phyloP scores from a whole-genome alignment of 2,888 invertebrate genomes.

The Doris montereyensis region DNA sequence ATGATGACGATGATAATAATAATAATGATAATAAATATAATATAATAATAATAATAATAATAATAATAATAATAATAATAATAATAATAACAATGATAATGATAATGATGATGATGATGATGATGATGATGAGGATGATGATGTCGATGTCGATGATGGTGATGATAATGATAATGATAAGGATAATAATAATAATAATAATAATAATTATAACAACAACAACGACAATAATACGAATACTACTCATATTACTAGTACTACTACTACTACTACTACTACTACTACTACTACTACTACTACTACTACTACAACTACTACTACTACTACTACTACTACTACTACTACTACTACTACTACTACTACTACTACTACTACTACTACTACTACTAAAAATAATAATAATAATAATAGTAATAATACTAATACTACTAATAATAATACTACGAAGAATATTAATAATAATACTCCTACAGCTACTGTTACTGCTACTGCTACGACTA shows the following conservation, averaged over 20 bases:
- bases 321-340: conserved; percentile 29
- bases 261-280: conserved; percentile 31
- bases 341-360: conserved; percentile 22
- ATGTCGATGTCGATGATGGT: no score
- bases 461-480: background rate
- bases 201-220: no score
- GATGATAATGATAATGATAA: no score
- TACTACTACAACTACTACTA: conserved; percentile 26
- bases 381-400: background rate
- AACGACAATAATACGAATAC: no score
- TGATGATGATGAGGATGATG: no score
- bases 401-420: background rate
- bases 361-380: conserved; percentile 22
- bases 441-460: background rate
- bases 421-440: background rate
- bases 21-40: no score
- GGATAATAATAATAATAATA: no score
- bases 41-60: no score
- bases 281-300: conserved; percentile 31
- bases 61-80: no score
- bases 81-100: no score
- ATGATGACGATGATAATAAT: no score
- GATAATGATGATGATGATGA: no score
- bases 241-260: conserved; percentile 33
- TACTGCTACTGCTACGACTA: background rate